These are phyloP conservation scores for Drosophila testacea DNA, from an alignment of 2,888 invertebrate genomes.

Conservation along the genomic window DNA sequence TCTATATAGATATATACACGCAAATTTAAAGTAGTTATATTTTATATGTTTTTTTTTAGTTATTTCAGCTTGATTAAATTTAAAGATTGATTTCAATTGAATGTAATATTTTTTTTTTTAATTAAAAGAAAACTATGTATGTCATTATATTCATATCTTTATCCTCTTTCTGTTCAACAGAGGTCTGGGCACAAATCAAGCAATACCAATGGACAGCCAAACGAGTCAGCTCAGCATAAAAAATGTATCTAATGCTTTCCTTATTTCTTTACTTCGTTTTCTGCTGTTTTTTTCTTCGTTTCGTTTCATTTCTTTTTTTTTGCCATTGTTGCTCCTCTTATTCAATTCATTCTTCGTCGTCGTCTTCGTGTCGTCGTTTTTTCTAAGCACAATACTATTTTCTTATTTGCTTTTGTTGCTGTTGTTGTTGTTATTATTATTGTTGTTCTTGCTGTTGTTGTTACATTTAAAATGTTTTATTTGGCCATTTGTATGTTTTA, in stretches of 20 bases:
- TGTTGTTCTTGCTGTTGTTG: conserved; percentile 61
- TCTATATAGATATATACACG: no score
- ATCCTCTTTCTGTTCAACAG: no score
- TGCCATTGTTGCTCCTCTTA: conserved; percentile 31
- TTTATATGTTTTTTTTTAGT: no score
- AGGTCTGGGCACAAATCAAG: conserved; percentile 12
- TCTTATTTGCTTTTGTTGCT: conserved; percentile 54
- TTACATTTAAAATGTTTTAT: conserved; percentile 81
- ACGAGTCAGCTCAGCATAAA: conserved; percentile 53
- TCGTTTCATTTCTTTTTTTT: neutral
- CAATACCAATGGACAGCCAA: conserved; percentile 12
- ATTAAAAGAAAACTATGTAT: no score
- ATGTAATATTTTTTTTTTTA: no score
- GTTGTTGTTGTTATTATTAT: conserved; percentile 24
- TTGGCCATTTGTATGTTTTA: conserved; percentile 82
- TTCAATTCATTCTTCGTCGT: conserved; percentile 25
- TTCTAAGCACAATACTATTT: conserved; percentile 72
- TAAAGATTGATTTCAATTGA: no score
- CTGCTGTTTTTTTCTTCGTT: conserved; percentile 2
- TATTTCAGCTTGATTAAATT: no score
- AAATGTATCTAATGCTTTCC: conserved; percentile 70
- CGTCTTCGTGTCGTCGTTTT: conserved; percentile 25
- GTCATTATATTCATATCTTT: no score
- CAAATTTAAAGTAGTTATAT: no score
- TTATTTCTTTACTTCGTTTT: conserved; percentile 3